Percentiles rank a stretch among this genome's conserved stretches.
phyloP scores from a whole-genome alignment of 2,888 invertebrate species.

The Abrostola triplasia region DNA sequence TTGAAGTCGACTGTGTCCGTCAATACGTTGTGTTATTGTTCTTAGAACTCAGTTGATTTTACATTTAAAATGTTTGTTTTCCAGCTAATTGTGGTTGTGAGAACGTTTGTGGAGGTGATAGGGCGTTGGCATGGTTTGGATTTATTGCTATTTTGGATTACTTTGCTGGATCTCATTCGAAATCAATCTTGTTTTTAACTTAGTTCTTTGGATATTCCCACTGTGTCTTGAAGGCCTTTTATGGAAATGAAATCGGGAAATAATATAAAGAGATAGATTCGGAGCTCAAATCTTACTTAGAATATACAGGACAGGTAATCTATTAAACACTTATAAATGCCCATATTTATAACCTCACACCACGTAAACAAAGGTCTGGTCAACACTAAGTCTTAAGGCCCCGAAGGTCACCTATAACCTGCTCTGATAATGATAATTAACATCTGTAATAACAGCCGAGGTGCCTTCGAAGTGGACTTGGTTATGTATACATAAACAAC shows the following conservation, averaged over 20 bases:
- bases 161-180: neutral
- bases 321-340: no score
- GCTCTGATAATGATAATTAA: no score
- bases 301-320: no score
- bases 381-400: no score
- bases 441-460: conserved; percentile 11
- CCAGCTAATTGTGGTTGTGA: conserved; percentile 27
- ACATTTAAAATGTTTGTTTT: conserved; percentile 30
- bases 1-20: neutral
- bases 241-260: no score
- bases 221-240: no score
- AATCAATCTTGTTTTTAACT: neutral
- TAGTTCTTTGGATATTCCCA: no score
- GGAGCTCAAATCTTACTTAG: no score
- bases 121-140: conserved; percentile 15
- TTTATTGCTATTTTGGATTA: neutral
- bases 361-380: no score
- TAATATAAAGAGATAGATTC: no score
- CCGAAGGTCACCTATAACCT: no score
- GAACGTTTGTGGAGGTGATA: conserved; percentile 17
- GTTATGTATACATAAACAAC: conserved; percentile 12
- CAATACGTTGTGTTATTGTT: conserved; percentile 20
- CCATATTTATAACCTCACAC: no score
- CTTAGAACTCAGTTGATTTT: conserved; percentile 29
- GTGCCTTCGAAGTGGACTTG: conserved; percentile 12